Evolutionary conservation across 2,113 vertebrate genomes (phyloP), one percentile per base, ranked within the genome.

Genomic region (Ameiurus melas): DNA sequence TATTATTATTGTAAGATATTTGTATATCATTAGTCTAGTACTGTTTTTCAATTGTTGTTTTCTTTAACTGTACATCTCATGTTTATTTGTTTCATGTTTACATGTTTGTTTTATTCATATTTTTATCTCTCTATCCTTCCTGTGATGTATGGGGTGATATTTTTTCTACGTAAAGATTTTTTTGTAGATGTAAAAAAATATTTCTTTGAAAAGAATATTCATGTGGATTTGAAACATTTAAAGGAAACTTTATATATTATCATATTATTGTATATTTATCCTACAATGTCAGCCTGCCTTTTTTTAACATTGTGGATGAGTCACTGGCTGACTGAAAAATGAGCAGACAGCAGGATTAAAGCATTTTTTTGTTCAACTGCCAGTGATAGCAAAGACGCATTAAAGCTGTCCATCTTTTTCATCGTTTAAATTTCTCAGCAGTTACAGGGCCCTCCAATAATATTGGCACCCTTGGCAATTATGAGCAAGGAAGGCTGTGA

Each of bases 291-390:
- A 51, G 73, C 10, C 20, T 77, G 39, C 22, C 8, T 43, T 43
- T 9, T 43, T 75, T 9, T 51, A 51, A 30, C 64, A 57, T 64
- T 71, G 84, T 79, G 78, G n/a, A 73, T 66, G 84, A 4, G 57
- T 83, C 86, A 88, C 73, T 27, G 66, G 47, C 82, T 73, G 58
- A 10, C 47, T 70, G 71, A 90, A 71, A 58, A 86, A 88, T 81
- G 81, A 78, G 85, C 81, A 84, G 87, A 88, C 58, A 43, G 70
- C 53, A 79, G 36, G 75, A 78, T 75, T 5, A 79, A 81, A 12
- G 78, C 36, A 89, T 30, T 60, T 60, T 60, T 85, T 60, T 78
- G 25, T 62, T 64, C 71, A 19, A 7, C 4, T n/a, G 10, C 13
- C 16, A 39, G 1, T 19, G 5, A 79, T 20, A 89, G 80, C 89